These are phyloP conservation scores for Drosophila mercatorum DNA, from an alignment of 2,888 invertebrate species.

Conservation along the genomic window DNA sequence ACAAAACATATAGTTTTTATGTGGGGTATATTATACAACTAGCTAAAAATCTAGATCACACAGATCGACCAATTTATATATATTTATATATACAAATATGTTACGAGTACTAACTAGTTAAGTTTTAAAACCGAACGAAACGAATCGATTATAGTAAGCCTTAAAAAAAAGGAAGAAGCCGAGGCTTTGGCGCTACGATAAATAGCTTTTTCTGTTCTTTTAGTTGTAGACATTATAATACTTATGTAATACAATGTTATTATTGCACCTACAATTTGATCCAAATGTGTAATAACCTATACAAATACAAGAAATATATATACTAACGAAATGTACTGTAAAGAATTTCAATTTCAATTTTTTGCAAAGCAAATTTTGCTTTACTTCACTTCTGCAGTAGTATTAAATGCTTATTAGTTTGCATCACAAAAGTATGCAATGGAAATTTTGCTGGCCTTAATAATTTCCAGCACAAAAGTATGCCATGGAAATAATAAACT, in stretches of 20 bases:
- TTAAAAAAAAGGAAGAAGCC: conserved; percentile 7
- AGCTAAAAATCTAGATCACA: conserved; percentile 19
- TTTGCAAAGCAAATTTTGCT: not conserved
- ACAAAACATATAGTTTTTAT: not conserved
- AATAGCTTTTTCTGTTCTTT: conserved; percentile 59
- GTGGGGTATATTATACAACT: conserved; percentile 7
- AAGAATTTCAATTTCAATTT: not conserved
- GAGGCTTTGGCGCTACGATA: conserved; percentile 41
- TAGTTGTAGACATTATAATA: conserved; percentile 46
- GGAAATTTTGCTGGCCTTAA: not conserved
- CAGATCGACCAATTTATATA: conserved; percentile 8
- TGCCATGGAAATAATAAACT: not conserved
- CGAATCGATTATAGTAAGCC: conserved; percentile 25
- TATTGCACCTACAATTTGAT: conserved; percentile 23
- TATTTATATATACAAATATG: conserved; percentile 10
- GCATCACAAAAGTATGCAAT: not conserved
- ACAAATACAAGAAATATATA: conserved; percentile 27
- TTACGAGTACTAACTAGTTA: conserved; percentile 46
- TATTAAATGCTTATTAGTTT: no score
- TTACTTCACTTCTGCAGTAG: no score
- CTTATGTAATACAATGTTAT: conserved; percentile 48
- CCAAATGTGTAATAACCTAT: conserved; percentile 43
- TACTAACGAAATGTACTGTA: conserved; percentile 4
- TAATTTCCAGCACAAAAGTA: not conserved
- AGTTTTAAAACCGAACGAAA: conserved; percentile 39